Percentiles rank a stretch among this genome's conserved stretches.
These are phyloP conservation scores for Anthoptus insignis DNA, from an alignment of 2,888 invertebrate species.

Conservation along the genomic window DNA sequence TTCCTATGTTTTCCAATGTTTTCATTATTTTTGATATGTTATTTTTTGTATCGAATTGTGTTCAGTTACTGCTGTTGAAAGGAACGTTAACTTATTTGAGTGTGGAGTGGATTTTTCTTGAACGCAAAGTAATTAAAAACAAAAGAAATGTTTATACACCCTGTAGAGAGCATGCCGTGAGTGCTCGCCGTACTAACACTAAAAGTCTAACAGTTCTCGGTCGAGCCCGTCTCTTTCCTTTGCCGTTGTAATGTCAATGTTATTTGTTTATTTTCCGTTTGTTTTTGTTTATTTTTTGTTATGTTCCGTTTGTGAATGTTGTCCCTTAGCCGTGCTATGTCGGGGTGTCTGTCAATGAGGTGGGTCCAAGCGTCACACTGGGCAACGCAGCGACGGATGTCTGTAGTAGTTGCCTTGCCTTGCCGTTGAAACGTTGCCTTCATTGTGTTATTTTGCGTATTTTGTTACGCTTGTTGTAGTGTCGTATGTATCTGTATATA, in stretches of 20 bases:
- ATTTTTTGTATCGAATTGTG: slow-evolving; percentile 68
- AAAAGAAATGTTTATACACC: slow-evolving; percentile 52
- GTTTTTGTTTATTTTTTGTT: slow-evolving; percentile 60
- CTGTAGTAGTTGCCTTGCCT: slow-evolving; percentile 75
- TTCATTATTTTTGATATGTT: slow-evolving; percentile 63
- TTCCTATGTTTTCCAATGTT: slow-evolving; percentile 51
- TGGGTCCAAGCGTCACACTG: slow-evolving; percentile 79
- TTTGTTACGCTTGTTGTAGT: slow-evolving; percentile 84
- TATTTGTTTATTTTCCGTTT: slow-evolving; percentile 62
- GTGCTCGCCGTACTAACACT: slow-evolving; percentile 74
- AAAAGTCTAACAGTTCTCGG: slow-evolving; percentile 60
- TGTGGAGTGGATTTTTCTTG: slow-evolving; percentile 85
- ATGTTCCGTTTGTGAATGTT: slow-evolving; percentile 75
- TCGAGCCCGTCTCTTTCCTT: slow-evolving; percentile 70
- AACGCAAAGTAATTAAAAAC: slow-evolving; percentile 52
- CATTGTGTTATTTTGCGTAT: slow-evolving; percentile 80
- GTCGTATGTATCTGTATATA: slow-evolving; percentile 72
- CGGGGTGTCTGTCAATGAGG: slow-evolving; percentile 73
- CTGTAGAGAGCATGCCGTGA: slow-evolving; percentile 76
- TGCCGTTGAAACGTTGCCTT: slow-evolving; percentile 72
- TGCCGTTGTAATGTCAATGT: slow-evolving; percentile 78
- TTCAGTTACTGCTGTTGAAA: slow-evolving; percentile 78
- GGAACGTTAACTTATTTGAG: slow-evolving; percentile 75
- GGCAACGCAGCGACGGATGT: slow-evolving; percentile 57
- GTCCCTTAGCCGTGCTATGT: slow-evolving; percentile 70